A percentile compares a stretch with the other conserved stretches of the same genome.
These are phyloP conservation scores for Sebastes baramenuke DNA, from an alignment of 2,797 vertebrate genomes.

Conservation along the genomic window DNA sequence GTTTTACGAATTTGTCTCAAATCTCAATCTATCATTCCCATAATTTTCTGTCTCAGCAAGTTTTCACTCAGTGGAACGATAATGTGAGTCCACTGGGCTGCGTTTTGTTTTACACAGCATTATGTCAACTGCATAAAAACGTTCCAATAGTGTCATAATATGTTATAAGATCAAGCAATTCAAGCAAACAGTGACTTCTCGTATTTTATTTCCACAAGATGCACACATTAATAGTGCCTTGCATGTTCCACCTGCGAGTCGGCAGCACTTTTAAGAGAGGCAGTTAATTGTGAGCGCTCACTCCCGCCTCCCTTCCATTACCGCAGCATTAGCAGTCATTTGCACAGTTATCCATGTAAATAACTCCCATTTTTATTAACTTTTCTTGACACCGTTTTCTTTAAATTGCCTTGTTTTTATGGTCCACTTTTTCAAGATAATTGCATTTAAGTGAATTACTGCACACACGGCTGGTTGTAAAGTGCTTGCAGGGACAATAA, in stretches of 20 bases:
- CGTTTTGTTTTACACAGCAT: constrained; percentile 21
- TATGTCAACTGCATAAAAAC: constrained; percentile 25
- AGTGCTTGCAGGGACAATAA: constrained; percentile 75
- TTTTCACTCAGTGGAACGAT: constrained; percentile 1
- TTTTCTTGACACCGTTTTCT: constrained; percentile 72
- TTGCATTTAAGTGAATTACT: constrained; percentile 75
- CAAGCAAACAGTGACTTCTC: constrained; percentile 29
- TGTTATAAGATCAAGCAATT: constrained; percentile 30
- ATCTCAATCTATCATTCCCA: constrained; percentile 14
- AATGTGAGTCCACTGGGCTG: background rate
- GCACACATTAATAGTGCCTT: constrained; percentile 24
- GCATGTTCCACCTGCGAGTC: constrained; percentile 65
- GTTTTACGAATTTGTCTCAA: constrained; percentile 18
- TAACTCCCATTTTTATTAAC: constrained; percentile 78
- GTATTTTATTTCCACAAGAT: constrained; percentile 54
- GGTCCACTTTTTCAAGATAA: constrained; percentile 75
- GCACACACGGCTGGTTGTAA: constrained; percentile 69
- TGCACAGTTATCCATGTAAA: constrained; percentile 75
- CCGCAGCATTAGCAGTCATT: constrained; percentile 68
- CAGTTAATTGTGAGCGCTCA: constrained; percentile 56
- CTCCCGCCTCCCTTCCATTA: constrained; percentile 65
- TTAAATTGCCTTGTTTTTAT: constrained; percentile 75
- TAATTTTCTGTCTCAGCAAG: background rate
- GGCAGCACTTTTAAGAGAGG: constrained; percentile 63
- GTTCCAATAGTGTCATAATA: constrained; percentile 26